phyloP scores from a whole-genome alignment of 35 echinoderm and acorn worm genomes.

The Apostichopus parvimensis region DNA sequence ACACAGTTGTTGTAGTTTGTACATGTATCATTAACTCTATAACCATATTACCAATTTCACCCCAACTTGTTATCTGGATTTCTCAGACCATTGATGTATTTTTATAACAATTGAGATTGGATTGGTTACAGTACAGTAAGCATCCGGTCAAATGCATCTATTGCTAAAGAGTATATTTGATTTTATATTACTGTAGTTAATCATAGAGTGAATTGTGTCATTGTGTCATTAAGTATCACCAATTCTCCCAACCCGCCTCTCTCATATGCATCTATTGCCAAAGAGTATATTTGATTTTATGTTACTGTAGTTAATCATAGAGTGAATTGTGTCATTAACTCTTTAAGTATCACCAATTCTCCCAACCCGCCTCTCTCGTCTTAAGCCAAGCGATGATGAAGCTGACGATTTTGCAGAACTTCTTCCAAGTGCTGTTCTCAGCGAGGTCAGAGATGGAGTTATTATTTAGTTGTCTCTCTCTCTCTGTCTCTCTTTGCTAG shows the following conservation, averaged over 20 bases:
- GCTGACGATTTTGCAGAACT: background rate
- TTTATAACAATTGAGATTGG: no score
- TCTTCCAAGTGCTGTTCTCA: background rate
- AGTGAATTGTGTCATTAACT: background rate
- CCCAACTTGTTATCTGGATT: no score
- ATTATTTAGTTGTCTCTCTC: background rate
- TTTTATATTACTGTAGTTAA: no score
- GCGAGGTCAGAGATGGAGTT: background rate
- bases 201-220: background rate
- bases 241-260: background rate
- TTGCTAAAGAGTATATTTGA: no score
- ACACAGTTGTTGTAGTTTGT: no score
- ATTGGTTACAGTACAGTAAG: no score
- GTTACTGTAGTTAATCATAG: background rate
- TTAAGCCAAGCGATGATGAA: background rate
- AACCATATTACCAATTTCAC: no score
- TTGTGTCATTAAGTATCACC: background rate
- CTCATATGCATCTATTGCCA: background rate
- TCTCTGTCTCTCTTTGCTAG: background rate
- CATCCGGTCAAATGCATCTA: background rate
- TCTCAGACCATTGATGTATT: no score
- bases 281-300: no score
- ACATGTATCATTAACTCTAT: no score
- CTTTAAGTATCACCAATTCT: background rate
- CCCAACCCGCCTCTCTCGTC: background rate